These are phyloP conservation scores for Eristalinus aeneus DNA, from an alignment of 2,888 invertebrate genomes.

Conservation along the genomic window DNA sequence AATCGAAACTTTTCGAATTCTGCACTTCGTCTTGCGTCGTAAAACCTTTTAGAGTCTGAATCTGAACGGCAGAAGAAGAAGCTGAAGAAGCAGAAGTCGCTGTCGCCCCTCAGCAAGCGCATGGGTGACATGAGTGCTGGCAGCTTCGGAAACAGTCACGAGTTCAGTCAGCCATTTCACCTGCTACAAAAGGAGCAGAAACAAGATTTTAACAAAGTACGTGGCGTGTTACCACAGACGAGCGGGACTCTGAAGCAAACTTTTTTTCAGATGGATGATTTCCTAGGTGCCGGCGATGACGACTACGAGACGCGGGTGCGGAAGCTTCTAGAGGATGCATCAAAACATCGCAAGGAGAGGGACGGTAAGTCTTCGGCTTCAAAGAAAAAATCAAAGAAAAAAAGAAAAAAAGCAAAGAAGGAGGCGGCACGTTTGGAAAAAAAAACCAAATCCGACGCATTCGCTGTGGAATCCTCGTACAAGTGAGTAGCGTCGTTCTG, in stretches of 20 bases:
- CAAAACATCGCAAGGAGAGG: constrained; percentile 85
- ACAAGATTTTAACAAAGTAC: constrained; percentile 46
- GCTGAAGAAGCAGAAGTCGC: constrained; percentile 84
- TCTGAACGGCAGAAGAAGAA: constrained; percentile 80
- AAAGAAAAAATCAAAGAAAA: constrained; percentile 84
- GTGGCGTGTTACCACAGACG: neutral
- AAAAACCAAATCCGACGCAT: constrained; percentile 86
- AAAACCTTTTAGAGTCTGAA: constrained; percentile 77
- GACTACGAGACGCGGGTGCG: constrained; percentile 93
- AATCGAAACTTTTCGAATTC: constrained; percentile 17
- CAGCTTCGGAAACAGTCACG: constrained; percentile 74
- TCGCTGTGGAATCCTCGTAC: constrained; percentile 85
- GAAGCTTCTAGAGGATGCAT: constrained; percentile 91
- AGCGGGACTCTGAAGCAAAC: neutral
- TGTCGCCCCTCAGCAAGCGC: constrained; percentile 91
- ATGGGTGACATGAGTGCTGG: constrained; percentile 87
- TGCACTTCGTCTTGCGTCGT: neutral
- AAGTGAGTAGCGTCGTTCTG: constrained; percentile 81
- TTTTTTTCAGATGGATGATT: constrained; percentile 83
- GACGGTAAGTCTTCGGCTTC: constrained; percentile 80
- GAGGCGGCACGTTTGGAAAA: constrained; percentile 79
- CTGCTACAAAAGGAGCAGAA: constrained; percentile 74
- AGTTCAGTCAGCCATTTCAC: constrained; percentile 87
- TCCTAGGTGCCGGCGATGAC: constrained; percentile 90
- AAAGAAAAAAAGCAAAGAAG: constrained; percentile 81